phyloP scores from a whole-genome alignment of 2,113 vertebrate species.

The Podarcis raffonei region DNA sequence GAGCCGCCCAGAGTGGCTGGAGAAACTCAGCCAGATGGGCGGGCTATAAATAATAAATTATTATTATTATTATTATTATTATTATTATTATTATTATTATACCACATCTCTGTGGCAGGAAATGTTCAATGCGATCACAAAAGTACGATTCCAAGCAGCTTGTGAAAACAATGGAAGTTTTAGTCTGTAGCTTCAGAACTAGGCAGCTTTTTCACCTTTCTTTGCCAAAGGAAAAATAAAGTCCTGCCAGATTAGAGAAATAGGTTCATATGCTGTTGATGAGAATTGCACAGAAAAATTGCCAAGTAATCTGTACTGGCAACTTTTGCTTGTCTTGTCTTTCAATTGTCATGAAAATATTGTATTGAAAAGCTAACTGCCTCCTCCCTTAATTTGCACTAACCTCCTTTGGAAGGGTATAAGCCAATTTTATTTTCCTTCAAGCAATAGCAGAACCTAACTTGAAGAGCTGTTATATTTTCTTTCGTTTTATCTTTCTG shows the following conservation, averaged over 20 bases:
- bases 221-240: neutral
- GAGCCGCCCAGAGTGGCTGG: too few species aligned
- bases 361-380: neutral
- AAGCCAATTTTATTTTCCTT: neutral
- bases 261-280: neutral
- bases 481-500: neutral
- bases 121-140: neutral
- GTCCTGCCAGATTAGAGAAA: neutral
- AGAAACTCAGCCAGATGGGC: too few species aligned
- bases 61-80: too few species aligned
- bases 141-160: neutral
- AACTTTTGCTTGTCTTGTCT: neutral
- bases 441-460: neutral
- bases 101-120: neutral
- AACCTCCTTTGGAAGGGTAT: neutral
- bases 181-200: neutral
- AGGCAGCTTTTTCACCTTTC: neutral
- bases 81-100: too few species aligned
- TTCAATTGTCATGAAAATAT: neutral
- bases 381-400: neutral
- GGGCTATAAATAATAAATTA: too few species aligned
- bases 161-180: neutral
- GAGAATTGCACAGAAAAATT: neutral
- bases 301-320: neutral
- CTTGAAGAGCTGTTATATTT: neutral